Evolutionary conservation across 1,140 invertebrate species (phyloP), one percentile per base, ranked within the genome.

Genomic region (Bombus affinis): DNA sequence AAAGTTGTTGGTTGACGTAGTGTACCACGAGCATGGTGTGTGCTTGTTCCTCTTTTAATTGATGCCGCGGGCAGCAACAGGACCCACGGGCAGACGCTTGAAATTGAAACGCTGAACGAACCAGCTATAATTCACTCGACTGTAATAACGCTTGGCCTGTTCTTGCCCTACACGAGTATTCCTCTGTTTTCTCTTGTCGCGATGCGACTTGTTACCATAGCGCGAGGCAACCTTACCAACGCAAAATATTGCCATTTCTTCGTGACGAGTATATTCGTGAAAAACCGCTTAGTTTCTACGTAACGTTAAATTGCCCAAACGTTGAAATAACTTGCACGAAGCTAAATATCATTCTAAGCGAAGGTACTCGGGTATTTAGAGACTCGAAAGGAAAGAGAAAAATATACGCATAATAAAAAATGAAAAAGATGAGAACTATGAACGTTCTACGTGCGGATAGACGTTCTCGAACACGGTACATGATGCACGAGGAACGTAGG

Each of bases 81-180:
- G n/a, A 78, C 15, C 32, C 47, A 75, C 62, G 18, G 37, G 0
- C 80, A 72, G 70, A 47, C 75, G 83, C 78, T 65, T 83, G 77
- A 86, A 89, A 91, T 90, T 91, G 91, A 89, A 91, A 91, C 87
- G 89, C 87, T 86, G 79, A 90, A 89, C 88, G 86, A 89, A 44
- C 87, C 74, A 85, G 88, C 87, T 86, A 90, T 92, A 92, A 92
- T 91, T 92, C 89, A 90, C 59, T 9, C 74, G 81, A 86, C 71
- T 88, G 80, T 87, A 91, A 92, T 91, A 87, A 89, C 85, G 88
- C 88, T 83, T 77, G 80, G 73, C 53, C 70, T 73, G 42, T 76
- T 73, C 57, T 59, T 74, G 2, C 13, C 37, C 6, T 22, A 13
- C 32, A 37, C 32, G 35, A 22, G 66, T 37, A 22, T 37, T 53